Conservation (phyloP, 2,797 vertebrate species). For the Parauchenoglanis punctatus region DNA sequence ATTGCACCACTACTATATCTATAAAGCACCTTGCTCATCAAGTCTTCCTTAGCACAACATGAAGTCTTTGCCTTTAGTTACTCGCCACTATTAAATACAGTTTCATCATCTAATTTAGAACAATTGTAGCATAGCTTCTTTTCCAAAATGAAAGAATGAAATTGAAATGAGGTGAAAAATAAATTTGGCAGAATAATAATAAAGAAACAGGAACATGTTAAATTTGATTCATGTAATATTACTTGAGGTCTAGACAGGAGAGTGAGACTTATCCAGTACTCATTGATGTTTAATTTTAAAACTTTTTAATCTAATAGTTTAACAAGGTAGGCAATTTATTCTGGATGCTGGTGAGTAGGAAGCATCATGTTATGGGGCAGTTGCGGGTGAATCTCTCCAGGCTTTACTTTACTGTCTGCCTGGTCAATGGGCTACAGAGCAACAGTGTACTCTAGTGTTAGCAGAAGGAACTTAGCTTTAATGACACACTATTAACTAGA, state of each 20-base stretch:
- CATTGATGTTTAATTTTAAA: conserved; percentile 29
- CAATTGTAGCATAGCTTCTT: neutral
- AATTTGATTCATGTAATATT: neutral
- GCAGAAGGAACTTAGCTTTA: neutral
- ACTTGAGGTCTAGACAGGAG: neutral
- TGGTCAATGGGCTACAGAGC: conserved; percentile 38
- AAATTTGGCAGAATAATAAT: neutral
- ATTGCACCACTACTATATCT: conserved; percentile 1
- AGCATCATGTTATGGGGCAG: conserved; percentile 7
- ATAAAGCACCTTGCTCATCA: conserved; percentile 1
- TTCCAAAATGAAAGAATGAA: conserved; percentile 5
- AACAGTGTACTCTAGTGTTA: conserved; percentile 51
- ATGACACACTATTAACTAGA: conserved; percentile 2
- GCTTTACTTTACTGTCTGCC: neutral
- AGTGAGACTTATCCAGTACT: neutral
- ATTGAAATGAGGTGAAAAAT: neutral
- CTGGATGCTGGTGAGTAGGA: conserved; percentile 1
- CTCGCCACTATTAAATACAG: neutral
- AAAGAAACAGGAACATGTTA: neutral
- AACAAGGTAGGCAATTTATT: conserved; percentile 30
- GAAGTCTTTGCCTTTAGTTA: conserved; percentile 12
- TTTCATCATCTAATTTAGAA: neutral
- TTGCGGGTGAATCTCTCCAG: conserved; percentile 17
- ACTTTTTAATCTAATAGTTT: conserved; percentile 20
- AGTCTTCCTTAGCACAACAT: conserved; percentile 12